A percentile compares a stretch with the other conserved stretches of the same genome.
These are phyloP conservation scores for Drosophila nr. perissopoda DNA, from an alignment of 2,888 invertebrate species.

Conservation along the genomic window DNA sequence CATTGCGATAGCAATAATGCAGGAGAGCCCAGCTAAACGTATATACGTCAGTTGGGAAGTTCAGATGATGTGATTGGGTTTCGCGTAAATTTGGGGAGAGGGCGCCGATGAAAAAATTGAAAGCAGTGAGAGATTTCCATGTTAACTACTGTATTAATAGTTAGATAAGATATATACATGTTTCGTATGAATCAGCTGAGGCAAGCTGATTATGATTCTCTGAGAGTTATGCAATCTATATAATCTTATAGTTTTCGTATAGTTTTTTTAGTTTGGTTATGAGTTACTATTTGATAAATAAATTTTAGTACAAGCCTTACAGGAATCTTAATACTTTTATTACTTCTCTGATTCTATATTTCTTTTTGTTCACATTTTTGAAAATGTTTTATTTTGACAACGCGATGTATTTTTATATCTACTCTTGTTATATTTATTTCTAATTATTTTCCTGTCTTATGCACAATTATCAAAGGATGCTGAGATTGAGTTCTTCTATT, in stretches of 20 bases:
- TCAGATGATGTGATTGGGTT: not conserved
- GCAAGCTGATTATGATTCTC: not conserved
- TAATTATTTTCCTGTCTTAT: not conserved
- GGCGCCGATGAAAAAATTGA: not conserved
- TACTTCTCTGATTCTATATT: not conserved
- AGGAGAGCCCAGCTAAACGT: constrained; percentile 6
- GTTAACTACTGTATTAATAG: not conserved
- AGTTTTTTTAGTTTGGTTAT: not conserved
- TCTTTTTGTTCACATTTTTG: not conserved
- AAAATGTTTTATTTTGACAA: not conserved
- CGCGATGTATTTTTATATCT: not conserved
- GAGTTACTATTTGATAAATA: not conserved
- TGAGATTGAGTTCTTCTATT: not conserved
- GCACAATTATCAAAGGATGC: not conserved
- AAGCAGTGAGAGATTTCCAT: not conserved
- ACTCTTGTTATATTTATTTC: not conserved
- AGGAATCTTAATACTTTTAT: not conserved
- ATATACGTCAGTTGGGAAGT: constrained; percentile 12
- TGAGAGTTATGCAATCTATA: not conserved
- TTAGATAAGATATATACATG: not conserved
- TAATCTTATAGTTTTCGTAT: not conserved
- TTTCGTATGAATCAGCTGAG: not conserved
- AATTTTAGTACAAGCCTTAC: not conserved
- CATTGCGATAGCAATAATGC: constrained; percentile 27
- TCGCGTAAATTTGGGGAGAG: not conserved